Conservation (phyloP, 2,888 invertebrate genomes). For the Ichneumoninae sp. region DNA sequence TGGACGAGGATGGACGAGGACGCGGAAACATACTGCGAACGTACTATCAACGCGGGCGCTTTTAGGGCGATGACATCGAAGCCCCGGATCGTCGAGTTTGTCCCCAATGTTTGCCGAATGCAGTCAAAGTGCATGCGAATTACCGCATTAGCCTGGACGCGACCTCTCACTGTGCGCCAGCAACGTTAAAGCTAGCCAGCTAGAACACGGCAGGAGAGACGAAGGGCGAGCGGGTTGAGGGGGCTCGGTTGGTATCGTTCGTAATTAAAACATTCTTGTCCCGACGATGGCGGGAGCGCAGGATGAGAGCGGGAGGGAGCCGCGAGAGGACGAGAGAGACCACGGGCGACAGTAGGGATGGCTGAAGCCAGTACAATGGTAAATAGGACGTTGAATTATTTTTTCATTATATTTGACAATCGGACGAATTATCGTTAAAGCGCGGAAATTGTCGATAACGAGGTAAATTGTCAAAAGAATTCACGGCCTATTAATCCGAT, state of each 20-base stretch:
- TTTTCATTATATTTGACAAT: constrained; percentile 52
- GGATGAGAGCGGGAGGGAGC: constrained; percentile 16
- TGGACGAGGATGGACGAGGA: too few relatives aligned
- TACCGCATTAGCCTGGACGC: constrained; percentile 79
- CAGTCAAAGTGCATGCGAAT: constrained; percentile 83
- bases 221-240: neutral
- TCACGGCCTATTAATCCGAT: neutral
- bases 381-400: constrained; percentile 51
- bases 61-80: constrained; percentile 70
- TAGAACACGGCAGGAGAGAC: neutral
- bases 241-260: constrained; percentile 44
- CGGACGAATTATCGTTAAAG: constrained; percentile 8
- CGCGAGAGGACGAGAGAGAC: constrained; percentile 4
- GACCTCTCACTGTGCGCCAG: constrained; percentile 5
- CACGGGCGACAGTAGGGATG: neutral
- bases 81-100: constrained; percentile 77
- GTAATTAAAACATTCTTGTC: constrained; percentile 81
- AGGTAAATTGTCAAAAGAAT: neutral
- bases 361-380: constrained; percentile 1
- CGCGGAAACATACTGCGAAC: neutral
- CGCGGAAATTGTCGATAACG: neutral
- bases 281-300: constrained; percentile 61
- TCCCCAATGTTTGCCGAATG: constrained; percentile 74
- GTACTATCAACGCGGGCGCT: neutral
- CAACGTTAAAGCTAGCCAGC: constrained; percentile 4